phyloP scores from a whole-genome alignment of 2,888 invertebrate genomes.

The Emmelina monodactyla region DNA sequence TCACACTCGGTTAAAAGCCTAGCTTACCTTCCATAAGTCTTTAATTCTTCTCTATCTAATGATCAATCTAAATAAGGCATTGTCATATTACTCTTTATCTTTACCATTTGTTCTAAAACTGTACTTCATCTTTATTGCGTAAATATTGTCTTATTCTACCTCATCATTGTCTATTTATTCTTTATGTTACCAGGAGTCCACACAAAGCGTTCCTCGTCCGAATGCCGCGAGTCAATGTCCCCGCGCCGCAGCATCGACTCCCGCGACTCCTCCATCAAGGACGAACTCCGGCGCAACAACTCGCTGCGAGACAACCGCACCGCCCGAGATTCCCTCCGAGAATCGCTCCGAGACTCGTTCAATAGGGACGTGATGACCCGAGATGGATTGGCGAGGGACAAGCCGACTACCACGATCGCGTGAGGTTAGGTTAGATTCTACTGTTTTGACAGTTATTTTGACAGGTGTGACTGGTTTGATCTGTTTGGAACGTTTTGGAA shows the following conservation, averaged over 20 bases:
- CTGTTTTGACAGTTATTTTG: background rate
- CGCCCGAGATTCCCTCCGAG: conserved; percentile 19
- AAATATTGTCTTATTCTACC: too few species aligned
- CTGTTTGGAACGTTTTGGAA: too few species aligned
- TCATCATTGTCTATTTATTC: too few species aligned
- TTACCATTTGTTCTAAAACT: too few species aligned
- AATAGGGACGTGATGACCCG: background rate
- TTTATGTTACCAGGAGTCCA: conserved; percentile 34
- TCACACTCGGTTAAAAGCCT: too few species aligned
- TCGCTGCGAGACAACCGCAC: conserved; percentile 44
- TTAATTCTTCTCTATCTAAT: too few species aligned
- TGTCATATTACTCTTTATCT: too few species aligned
- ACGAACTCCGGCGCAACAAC: conserved; percentile 49
- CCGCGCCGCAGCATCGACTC: conserved; percentile 45
- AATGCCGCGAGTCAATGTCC: conserved; percentile 49
- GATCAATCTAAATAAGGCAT: too few species aligned
- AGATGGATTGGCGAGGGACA: background rate
- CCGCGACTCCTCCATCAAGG: conserved; percentile 38
- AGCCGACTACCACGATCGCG: conserved; percentile 2
- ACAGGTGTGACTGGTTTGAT: too few species aligned
- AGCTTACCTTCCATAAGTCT: too few species aligned
- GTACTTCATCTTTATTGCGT: too few species aligned
- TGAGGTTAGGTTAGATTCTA: background rate
- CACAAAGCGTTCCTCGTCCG: conserved; percentile 58
- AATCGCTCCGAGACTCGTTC: conserved; percentile 3